A percentile compares a stretch with the other conserved stretches of the same genome.
These are phyloP conservation scores for Microhierax caerulescens DNA, from an alignment of 2,797 vertebrate species.

Conservation along the genomic window DNA sequence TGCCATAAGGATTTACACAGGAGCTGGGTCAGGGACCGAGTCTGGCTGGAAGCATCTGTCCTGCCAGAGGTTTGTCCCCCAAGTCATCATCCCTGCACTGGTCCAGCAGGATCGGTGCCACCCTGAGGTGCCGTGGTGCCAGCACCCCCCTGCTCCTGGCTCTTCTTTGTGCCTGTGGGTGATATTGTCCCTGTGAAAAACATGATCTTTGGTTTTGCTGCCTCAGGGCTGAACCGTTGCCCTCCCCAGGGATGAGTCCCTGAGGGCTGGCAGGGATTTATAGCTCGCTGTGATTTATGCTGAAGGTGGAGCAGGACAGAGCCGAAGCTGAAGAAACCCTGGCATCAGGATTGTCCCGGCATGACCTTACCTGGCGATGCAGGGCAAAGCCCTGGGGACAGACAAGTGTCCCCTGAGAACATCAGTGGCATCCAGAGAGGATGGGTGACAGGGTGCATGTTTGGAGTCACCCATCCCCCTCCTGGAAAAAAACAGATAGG, in stretches of 20 bases:
- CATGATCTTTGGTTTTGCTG: constrained; percentile 38
- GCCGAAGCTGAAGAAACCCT: neutral
- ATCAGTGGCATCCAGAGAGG: accelerated
- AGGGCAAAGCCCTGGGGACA: neutral
- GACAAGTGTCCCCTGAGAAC: neutral
- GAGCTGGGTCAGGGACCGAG: neutral
- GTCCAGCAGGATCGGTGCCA: neutral
- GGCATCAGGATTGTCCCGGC: neutral
- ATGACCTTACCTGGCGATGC: neutral
- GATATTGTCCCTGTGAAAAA: neutral
- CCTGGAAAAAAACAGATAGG: neutral
- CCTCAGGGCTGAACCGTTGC: constrained; percentile 23
- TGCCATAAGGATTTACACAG: neutral
- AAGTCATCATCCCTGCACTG: neutral
- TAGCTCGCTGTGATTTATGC: neutral
- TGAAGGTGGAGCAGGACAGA: neutral
- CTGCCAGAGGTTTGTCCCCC: neutral
- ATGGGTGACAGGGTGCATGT: neutral
- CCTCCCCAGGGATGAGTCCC: neutral
- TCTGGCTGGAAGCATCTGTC: neutral
- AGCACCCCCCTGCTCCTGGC: neutral
- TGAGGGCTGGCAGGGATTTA: constrained; percentile 2
- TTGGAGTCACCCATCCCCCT: neutral
- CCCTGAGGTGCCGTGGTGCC: neutral
- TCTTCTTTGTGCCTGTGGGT: neutral